Evolutionary conservation across 2,888 invertebrate genomes (phyloP).

Genomic region (Agrochola macilenta): DNA sequence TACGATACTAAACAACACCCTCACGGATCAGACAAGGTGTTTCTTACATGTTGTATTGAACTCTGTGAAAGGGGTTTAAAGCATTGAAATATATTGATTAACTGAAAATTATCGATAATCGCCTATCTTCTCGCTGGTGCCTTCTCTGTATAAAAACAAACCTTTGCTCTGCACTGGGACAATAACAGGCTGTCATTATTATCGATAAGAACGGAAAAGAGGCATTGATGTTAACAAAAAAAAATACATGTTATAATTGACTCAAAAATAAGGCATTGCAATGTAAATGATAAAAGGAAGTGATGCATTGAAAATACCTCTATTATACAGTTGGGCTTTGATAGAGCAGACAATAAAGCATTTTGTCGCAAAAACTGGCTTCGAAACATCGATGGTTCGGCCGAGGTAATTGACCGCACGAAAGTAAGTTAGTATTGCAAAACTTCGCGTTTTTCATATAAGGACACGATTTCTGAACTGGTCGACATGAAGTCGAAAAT

Average conservation of each 20-base stretch:
- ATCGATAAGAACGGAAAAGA: neutral
- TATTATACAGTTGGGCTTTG: constrained; percentile 10
- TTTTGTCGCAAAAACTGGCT: constrained; percentile 60
- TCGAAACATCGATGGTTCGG: constrained; percentile 36
- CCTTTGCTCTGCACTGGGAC: no score
- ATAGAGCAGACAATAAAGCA: constrained; percentile 35
- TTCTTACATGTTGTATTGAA: neutral
- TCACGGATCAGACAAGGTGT: no score
- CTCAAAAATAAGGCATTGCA: neutral
- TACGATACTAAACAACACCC: no score
- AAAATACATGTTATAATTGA: constrained; percentile 1
- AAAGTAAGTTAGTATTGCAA: constrained; percentile 52
- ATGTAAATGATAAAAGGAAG: constrained; percentile 32
- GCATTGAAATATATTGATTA: neutral
- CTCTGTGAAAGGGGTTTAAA: neutral
- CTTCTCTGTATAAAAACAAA: neutral
- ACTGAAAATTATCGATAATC: neutral
- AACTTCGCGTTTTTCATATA: constrained; percentile 54
- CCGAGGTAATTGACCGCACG: constrained; percentile 55
- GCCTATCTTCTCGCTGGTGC: no score
- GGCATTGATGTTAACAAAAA: neutral
- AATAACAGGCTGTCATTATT: neutral
- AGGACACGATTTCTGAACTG: constrained; percentile 33
- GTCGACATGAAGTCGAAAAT: constrained; percentile 3
- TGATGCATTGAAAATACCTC: constrained; percentile 25